Conservation (phyloP, 2,113 vertebrate genomes). For the Siniperca knerii region DNA sequence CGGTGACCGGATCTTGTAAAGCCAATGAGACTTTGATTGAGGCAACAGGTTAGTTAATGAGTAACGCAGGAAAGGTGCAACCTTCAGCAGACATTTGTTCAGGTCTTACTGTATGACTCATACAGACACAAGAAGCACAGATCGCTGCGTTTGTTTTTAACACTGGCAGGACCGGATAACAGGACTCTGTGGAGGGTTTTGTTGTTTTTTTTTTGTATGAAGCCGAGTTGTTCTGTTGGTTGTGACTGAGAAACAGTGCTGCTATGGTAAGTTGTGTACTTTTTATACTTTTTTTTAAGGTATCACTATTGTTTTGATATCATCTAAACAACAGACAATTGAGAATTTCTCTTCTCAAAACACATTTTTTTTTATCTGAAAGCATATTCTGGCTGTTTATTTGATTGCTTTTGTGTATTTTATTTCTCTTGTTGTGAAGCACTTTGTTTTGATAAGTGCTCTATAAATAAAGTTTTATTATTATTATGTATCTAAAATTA, state of each 20-base stretch:
- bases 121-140: conserved; percentile 12
- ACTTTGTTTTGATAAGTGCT: too few relatives aligned
- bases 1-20: conserved; percentile 32
- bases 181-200: conserved; percentile 2
- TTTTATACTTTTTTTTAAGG: neutral
- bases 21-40: conserved; percentile 62
- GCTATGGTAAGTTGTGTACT: conserved; percentile 78
- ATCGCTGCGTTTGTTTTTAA: conserved; percentile 33
- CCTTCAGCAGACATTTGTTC: conserved; percentile 64
- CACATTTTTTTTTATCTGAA: too few relatives aligned
- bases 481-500: neutral
- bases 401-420: too few relatives aligned
- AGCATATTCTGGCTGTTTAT: too few relatives aligned
- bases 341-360: too few relatives aligned
- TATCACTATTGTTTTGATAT: neutral
- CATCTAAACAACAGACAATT: too few relatives aligned
- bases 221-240: conserved; percentile 14
- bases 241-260: conserved; percentile 31
- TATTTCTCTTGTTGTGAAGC: too few relatives aligned
- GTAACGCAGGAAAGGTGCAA: conserved; percentile 71
- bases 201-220: neutral
- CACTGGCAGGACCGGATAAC: conserved; percentile 2
- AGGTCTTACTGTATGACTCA: conserved; percentile 47
- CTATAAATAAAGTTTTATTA: too few relatives aligned
- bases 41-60: conserved; percentile 76